These are phyloP conservation scores for Columba janthina DNA, from an alignment of 2,113 vertebrate genomes.

Conservation along the genomic window DNA sequence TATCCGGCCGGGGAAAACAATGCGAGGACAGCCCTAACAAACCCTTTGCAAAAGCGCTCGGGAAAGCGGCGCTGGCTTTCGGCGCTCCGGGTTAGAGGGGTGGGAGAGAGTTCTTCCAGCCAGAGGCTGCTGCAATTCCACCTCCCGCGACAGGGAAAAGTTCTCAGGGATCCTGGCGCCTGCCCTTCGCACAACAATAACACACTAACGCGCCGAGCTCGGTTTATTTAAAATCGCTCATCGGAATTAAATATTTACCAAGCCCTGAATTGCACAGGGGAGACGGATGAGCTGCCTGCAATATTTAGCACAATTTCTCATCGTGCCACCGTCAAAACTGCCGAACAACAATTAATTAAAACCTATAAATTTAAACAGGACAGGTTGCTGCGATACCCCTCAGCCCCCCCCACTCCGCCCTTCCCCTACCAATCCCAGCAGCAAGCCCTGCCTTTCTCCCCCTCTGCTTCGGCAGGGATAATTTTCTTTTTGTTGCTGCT, in stretches of 20 bases:
- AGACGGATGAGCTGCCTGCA: slow-evolving; percentile 29
- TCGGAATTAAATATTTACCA: slow-evolving; percentile 70
- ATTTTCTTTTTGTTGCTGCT: slow-evolving; percentile 41
- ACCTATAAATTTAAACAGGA: slow-evolving; percentile 67
- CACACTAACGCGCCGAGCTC: background rate
- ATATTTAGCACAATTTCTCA: slow-evolving; percentile 60
- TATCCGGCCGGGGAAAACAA: background rate
- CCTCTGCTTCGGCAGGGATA: background rate
- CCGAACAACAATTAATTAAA: slow-evolving; percentile 66
- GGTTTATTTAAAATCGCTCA: slow-evolving; percentile 32
- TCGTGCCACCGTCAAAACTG: background rate
- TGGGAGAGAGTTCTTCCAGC: background rate
- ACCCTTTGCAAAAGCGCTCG: background rate
- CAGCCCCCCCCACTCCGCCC: too few species aligned
- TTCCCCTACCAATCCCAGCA: background rate
- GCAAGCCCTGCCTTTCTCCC: background rate
- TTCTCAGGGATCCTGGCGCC: slow-evolving; percentile 24
- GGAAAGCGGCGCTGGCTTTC: background rate
- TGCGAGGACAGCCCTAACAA: background rate
- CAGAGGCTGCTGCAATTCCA: background rate
- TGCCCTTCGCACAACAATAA: slow-evolving; percentile 9
- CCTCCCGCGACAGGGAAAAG: background rate
- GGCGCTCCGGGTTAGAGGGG: background rate
- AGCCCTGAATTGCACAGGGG: slow-evolving; percentile 19
- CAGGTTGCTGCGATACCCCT: background rate